Evolutionary conservation across 2,888 invertebrate species (phyloP).

Genomic region (Tinea trinotella): DNA sequence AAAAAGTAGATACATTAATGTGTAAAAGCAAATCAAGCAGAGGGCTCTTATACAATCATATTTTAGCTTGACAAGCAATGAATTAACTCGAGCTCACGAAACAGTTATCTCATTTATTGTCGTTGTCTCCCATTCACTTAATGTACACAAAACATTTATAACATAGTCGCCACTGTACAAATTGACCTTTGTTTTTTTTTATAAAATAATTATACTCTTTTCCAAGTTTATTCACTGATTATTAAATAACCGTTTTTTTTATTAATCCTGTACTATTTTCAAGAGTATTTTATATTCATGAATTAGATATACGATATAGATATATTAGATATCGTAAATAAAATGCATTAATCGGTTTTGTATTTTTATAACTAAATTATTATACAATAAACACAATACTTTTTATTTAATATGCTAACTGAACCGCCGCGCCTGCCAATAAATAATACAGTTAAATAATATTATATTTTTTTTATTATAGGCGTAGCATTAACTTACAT

Average conservation of each 20-base stretch:
- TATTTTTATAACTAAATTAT: too few relatives aligned
- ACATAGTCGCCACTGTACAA: background rate
- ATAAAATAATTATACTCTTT: background rate
- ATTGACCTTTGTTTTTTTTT: background rate
- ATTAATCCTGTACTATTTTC: background rate
- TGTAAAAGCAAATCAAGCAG: background rate
- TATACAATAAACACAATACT: too few relatives aligned
- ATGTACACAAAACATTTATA: slow-evolving; percentile 31
- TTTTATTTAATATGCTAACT: too few relatives aligned
- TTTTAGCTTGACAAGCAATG: slow-evolving; percentile 17
- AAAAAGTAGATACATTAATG: background rate
- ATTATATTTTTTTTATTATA: too few relatives aligned
- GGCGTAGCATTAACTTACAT: too few relatives aligned
- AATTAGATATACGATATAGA: too few relatives aligned
- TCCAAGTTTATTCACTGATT: background rate
- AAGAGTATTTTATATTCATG: too few relatives aligned
- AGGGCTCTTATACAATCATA: slow-evolving; percentile 14
- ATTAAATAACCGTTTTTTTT: background rate
- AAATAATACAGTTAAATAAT: too few relatives aligned
- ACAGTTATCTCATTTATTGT: slow-evolving; percentile 31
- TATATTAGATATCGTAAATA: too few relatives aligned
- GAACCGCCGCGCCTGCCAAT: too few relatives aligned
- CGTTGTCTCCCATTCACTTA: slow-evolving; percentile 38
- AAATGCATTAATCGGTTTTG: too few relatives aligned
- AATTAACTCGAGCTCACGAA: slow-evolving; percentile 16